Evolutionary conservation across 2,113 vertebrate genomes (phyloP).

Genomic region (Lepus americanus): DNA sequence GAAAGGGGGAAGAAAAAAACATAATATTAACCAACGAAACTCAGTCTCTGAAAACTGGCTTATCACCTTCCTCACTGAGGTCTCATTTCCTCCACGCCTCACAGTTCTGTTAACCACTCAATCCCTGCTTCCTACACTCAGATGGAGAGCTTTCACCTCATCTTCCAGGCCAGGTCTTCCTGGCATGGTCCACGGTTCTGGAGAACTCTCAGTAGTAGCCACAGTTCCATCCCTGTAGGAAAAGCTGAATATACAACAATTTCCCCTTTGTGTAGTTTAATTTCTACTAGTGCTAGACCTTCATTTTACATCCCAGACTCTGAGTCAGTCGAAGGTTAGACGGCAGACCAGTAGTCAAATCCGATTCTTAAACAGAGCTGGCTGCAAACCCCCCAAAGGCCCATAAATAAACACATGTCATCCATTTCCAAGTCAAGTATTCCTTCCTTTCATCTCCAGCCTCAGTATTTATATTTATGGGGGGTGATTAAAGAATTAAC

Average conservation of each 20-base stretch:
- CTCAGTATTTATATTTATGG: neutral
- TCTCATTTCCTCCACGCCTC: neutral
- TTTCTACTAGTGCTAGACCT: conserved; percentile 38
- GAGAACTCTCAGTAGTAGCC: neutral
- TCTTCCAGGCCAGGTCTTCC: neutral
- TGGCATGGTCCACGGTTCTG: neutral
- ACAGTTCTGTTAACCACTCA: neutral
- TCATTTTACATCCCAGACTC: conserved; percentile 30
- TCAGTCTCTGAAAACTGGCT: neutral
- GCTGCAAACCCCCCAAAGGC: neutral
- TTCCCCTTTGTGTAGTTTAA: neutral
- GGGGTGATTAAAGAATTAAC: neutral
- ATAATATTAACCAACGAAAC: neutral
- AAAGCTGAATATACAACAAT: neutral
- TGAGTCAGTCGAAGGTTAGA: conserved; percentile 47
- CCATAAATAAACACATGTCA: neutral
- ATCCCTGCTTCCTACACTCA: neutral
- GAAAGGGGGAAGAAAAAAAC: conserved; percentile 27
- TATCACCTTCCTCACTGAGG: neutral
- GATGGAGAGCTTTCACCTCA: neutral
- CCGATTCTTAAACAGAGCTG: neutral
- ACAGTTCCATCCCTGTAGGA: neutral
- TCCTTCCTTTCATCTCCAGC: neutral
- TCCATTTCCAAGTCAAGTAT: neutral
- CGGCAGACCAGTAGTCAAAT: neutral